A percentile compares a stretch with the other conserved stretches of the same genome.
Evolutionary conservation across 2,888 invertebrate species (phyloP).

Genomic region (Perizoma affinitatum): DNA sequence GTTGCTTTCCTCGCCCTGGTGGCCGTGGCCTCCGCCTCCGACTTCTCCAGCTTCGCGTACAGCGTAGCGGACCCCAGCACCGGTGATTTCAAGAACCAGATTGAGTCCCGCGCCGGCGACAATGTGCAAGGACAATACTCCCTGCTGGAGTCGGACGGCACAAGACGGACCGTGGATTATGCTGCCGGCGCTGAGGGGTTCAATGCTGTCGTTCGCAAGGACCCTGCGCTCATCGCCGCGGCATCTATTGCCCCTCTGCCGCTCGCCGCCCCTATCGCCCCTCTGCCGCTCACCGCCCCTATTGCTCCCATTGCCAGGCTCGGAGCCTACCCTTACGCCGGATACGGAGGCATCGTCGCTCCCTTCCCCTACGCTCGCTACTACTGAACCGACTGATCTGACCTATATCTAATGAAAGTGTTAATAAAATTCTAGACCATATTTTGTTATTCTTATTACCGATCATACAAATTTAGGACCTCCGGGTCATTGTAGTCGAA

Average conservation of each 20-base stretch:
- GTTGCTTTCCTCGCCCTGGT: conserved; percentile 60
- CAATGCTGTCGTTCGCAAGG: conserved; percentile 81
- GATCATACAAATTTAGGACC: no score
- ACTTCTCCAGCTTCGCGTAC: conserved; percentile 78
- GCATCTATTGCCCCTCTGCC: conserved; percentile 42
- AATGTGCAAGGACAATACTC: conserved; percentile 83
- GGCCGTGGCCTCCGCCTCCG: conserved; percentile 52
- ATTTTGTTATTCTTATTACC: no score
- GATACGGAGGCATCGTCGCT: conserved; percentile 26
- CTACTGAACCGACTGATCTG: conserved; percentile 38
- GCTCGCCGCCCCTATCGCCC: conserved; percentile 10
- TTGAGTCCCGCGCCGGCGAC: conserved; percentile 76
- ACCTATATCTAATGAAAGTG: conserved; percentile 23
- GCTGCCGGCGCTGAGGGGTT: conserved; percentile 79
- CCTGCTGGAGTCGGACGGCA: conserved; percentile 80
- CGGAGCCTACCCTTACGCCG: conserved; percentile 38
- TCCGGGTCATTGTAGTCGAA: no score
- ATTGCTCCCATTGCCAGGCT: conserved; percentile 32
- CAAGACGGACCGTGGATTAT: conserved; percentile 79
- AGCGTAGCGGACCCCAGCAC: conserved; percentile 83
- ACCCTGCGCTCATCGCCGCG: conserved; percentile 58
- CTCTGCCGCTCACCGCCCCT: conserved; percentile 1
- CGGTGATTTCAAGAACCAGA: conserved; percentile 83
- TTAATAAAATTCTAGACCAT: conserved; percentile 27
- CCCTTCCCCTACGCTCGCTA: conserved; percentile 41